These are phyloP conservation scores for Sakesphorus luctuosus DNA, from an alignment of 2,113 vertebrate genomes.

Conservation along the genomic window DNA sequence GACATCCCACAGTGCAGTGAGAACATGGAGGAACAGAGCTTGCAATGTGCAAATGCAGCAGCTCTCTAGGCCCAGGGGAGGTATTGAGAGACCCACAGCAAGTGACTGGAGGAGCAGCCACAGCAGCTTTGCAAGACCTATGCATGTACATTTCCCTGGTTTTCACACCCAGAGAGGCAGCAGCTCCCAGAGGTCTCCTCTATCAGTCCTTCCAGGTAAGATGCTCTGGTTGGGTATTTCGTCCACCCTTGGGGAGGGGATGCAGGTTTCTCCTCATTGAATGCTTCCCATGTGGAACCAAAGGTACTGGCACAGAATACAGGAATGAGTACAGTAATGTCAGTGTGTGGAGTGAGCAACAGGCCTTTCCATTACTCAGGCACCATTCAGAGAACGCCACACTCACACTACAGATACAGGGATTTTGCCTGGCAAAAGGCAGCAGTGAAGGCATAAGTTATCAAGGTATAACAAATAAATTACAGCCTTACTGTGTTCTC, in stretches of 20 bases:
- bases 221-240: background rate
- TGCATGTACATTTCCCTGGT: background rate
- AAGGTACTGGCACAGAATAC: background rate
- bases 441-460: background rate
- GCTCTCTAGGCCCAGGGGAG: background rate
- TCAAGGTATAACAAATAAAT: slow-evolving; percentile 6
- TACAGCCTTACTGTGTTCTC: background rate
- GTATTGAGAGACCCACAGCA: background rate
- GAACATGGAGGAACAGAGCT: background rate
- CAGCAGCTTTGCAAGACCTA: background rate
- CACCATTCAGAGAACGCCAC: background rate
- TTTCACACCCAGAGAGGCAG: background rate
- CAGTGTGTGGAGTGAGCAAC: rapidly evolving
- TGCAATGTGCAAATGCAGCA: background rate
- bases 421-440: background rate
- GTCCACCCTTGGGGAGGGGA: rapidly evolving
- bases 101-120: background rate
- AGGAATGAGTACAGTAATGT: background rate
- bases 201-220: background rate
- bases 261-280: background rate
- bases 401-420: rapidly evolving
- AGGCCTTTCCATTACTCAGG: background rate
- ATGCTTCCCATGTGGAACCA: background rate
- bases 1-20: background rate
- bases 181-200: background rate